phyloP scores from a whole-genome alignment of 2,797 vertebrate species.

The Picus viridis region DNA sequence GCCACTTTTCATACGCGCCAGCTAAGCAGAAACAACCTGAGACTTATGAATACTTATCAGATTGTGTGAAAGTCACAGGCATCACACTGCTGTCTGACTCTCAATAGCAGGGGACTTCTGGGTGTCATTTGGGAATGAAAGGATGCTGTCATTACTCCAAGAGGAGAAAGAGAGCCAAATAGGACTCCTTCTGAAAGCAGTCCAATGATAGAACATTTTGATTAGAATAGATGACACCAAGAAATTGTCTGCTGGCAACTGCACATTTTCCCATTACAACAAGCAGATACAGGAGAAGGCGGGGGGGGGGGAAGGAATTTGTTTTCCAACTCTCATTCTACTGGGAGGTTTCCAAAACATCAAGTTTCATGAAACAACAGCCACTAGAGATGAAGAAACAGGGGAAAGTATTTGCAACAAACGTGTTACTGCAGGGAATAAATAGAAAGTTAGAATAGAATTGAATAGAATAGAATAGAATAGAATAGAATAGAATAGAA shows the following conservation, averaged over 20 bases:
- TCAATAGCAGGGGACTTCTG: constrained; percentile 56
- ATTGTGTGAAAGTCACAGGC: constrained; percentile 51
- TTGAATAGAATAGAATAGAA: too few relatives aligned
- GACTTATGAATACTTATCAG: constrained; percentile 63
- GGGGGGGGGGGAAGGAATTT: not conserved
- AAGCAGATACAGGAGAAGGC: not conserved
- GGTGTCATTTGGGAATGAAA: constrained; percentile 62
- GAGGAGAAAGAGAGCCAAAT: constrained; percentile 33
- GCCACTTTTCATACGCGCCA: constrained; percentile 27
- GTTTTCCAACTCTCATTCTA: constrained; percentile 40
- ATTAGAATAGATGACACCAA: constrained; percentile 57
- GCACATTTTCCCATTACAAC: constrained; percentile 38
- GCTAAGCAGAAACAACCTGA: constrained; percentile 52
- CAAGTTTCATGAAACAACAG: constrained; percentile 3
- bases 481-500: too few relatives aligned
- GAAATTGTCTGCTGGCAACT: constrained; percentile 52
- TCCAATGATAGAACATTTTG: constrained; percentile 44
- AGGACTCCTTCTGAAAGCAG: constrained; percentile 56
- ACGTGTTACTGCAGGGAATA: not conserved
- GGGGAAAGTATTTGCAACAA: not conserved
- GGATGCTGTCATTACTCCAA: constrained; percentile 60
- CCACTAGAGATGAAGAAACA: not conserved
- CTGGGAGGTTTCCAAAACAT: constrained; percentile 41
- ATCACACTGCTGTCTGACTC: constrained; percentile 42
- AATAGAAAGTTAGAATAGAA: not conserved